phyloP scores from a whole-genome alignment of 1,140 invertebrate species.

The Danaus melanippus region DNA sequence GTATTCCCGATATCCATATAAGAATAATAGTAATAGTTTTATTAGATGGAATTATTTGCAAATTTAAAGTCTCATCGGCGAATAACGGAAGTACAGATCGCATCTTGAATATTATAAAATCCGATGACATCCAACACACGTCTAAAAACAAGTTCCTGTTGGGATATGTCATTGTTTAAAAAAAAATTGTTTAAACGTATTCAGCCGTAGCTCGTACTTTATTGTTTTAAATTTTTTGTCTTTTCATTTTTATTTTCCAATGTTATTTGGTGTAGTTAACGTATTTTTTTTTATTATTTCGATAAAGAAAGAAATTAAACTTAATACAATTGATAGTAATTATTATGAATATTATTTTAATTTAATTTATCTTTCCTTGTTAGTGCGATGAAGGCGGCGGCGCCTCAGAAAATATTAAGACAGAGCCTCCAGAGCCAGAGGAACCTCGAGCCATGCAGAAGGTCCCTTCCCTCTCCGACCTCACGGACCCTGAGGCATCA shows the following conservation, averaged over 20 bases:
- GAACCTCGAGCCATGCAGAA: conserved; percentile 82
- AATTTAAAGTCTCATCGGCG: conserved; percentile 10
- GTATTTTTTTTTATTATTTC: too few relatives aligned
- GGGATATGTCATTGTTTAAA: conserved; percentile 13
- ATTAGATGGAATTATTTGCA: neutral
- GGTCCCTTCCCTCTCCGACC: conserved; percentile 86
- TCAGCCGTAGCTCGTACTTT: too few relatives aligned
- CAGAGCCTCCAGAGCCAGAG: conserved; percentile 73
- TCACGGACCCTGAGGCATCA: conserved; percentile 86
- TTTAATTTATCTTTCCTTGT: too few relatives aligned
- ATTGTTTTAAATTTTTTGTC: too few relatives aligned
- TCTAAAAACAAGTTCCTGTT: conserved; percentile 36
- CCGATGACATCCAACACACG: conserved; percentile 29
- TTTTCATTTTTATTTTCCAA: too few relatives aligned
- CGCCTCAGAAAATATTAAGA: conserved; percentile 80
- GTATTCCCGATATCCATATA: too few relatives aligned
- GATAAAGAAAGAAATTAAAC: too few relatives aligned
- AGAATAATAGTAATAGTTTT: neutral
- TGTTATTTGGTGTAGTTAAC: too few relatives aligned
- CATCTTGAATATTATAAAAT: conserved; percentile 43
- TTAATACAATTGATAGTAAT: too few relatives aligned
- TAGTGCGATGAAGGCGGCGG: conserved; percentile 64
- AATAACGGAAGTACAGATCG: conserved; percentile 45
- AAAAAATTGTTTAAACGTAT: neutral
- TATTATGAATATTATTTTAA: too few relatives aligned